Conservation (phyloP, 2,797 vertebrate species). For the Sebastes oblongus region DNA sequence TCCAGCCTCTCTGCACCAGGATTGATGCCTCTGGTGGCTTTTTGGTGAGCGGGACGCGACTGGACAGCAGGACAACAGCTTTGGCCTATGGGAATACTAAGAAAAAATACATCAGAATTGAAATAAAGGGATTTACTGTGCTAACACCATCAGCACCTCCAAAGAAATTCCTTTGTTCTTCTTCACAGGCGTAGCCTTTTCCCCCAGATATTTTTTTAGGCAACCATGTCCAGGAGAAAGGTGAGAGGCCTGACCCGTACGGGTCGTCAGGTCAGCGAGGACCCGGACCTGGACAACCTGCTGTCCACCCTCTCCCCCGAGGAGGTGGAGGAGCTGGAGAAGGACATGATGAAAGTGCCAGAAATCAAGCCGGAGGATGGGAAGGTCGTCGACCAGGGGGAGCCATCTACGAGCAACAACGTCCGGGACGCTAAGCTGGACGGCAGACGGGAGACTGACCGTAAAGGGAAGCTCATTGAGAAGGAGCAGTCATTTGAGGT, state of each 20-base stretch:
- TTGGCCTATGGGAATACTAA: slow-evolving; percentile 40
- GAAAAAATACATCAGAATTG: not conserved
- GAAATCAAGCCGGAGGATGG: slow-evolving; percentile 84
- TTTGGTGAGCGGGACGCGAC: slow-evolving; percentile 48
- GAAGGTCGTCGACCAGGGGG: slow-evolving; percentile 42
- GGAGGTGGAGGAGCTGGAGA: slow-evolving; percentile 94
- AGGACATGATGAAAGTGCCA: slow-evolving; percentile 88
- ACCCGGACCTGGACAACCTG: slow-evolving; percentile 95
- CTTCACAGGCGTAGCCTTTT: not conserved
- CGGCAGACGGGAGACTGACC: slow-evolving; percentile 35
- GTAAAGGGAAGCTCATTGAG: slow-evolving; percentile 78
- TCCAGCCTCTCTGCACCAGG: slow-evolving; percentile 58
- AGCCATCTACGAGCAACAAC: slow-evolving; percentile 57
- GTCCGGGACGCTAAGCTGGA: slow-evolving; percentile 45
- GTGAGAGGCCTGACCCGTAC: slow-evolving; percentile 87
- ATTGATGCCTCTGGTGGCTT: slow-evolving; percentile 64
- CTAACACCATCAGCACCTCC: not conserved
- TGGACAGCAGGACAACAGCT: slow-evolving; percentile 50
- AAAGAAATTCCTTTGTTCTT: not conserved
- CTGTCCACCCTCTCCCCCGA: slow-evolving; percentile 94
- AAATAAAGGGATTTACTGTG: slow-evolving; percentile 24
- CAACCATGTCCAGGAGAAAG: slow-evolving; percentile 88
- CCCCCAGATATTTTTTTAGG: not conserved
- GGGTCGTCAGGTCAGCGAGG: slow-evolving; percentile 96
- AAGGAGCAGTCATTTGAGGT: slow-evolving; percentile 86